Percentiles rank a stretch among this genome's conserved stretches.
phyloP scores from a whole-genome alignment of 2,888 invertebrate species.

The Entomobrya proxima region DNA sequence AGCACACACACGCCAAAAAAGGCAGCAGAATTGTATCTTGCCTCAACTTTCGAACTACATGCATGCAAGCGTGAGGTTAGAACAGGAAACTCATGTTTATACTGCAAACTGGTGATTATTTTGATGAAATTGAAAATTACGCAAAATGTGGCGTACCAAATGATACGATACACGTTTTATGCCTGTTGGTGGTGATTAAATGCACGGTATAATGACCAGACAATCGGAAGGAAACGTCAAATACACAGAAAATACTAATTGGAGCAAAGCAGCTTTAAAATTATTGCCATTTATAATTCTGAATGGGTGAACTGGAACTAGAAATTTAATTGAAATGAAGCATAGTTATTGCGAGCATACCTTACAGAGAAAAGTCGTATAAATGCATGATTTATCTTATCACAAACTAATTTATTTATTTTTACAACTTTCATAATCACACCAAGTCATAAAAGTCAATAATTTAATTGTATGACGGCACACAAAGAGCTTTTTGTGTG shows the following conservation, averaged over 20 bases:
- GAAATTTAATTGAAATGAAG: slow-evolving; percentile 3
- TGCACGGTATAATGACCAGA: neutral
- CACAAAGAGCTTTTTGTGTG: neutral
- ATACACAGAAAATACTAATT: slow-evolving; percentile 1
- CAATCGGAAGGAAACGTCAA: slow-evolving; percentile 17
- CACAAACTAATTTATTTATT: slow-evolving; percentile 7
- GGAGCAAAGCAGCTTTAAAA: slow-evolving; percentile 21
- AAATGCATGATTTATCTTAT: neutral
- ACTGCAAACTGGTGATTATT: slow-evolving; percentile 51
- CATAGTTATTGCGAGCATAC: neutral
- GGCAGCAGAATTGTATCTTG: neutral
- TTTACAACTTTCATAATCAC: slow-evolving; percentile 7
- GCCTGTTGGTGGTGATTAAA: slow-evolving; percentile 22
- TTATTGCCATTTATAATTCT: neutral
- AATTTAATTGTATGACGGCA: neutral
- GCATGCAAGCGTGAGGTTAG: slow-evolving; percentile 16
- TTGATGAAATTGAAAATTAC: slow-evolving; percentile 53
- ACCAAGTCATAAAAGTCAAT: neutral
- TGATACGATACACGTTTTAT: neutral
- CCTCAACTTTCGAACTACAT: neutral
- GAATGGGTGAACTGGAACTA: neutral
- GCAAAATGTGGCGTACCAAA: neutral
- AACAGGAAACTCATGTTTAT: slow-evolving; percentile 56
- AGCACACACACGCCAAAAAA: neutral
- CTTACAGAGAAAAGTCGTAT: neutral